A percentile compares a stretch with the other conserved stretches of the same genome.
These are phyloP conservation scores for Mobula birostris DNA, from an alignment of 2,113 vertebrate genomes.

Conservation along the genomic window DNA sequence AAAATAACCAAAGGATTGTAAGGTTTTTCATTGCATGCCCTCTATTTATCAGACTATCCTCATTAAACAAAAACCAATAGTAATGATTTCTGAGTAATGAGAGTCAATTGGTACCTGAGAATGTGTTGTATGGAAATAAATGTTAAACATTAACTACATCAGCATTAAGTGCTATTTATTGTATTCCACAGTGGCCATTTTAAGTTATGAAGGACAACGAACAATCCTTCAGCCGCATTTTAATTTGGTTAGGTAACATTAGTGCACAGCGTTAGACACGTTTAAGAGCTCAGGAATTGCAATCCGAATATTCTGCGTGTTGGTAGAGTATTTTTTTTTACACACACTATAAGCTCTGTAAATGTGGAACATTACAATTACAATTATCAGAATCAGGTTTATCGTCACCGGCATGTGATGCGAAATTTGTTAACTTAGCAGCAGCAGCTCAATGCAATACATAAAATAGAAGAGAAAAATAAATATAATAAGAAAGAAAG, in stretches of 20 bases:
- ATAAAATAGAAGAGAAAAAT: too few species aligned
- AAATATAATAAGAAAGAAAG: too few species aligned
- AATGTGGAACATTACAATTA: neutral
- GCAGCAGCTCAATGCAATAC: too few species aligned
- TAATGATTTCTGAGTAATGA: slow-evolving; percentile 29
- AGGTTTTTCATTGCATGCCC: neutral
- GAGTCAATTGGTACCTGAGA: slow-evolving; percentile 12
- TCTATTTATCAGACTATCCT: slow-evolving; percentile 26
- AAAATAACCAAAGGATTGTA: slow-evolving; percentile 1
- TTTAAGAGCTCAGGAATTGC: neutral
- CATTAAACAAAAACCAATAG: slow-evolving; percentile 15
- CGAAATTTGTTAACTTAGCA: too few species aligned
- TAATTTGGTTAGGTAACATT: neutral
- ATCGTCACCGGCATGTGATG: too few species aligned
- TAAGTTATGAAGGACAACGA: neutral
- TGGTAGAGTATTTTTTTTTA: neutral
- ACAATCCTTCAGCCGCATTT: neutral
- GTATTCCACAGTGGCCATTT: slow-evolving; percentile 18
- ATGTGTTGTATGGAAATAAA: neutral
- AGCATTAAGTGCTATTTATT: neutral
- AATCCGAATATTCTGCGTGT: neutral
- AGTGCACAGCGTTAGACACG: neutral
- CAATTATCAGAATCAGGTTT: too few species aligned
- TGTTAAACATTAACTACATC: slow-evolving; percentile 11
- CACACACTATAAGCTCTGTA: neutral